Base-by-base conservation (phyloP, 2,888 invertebrate genomes). In the Teleogryllus oceanicus region DNA sequence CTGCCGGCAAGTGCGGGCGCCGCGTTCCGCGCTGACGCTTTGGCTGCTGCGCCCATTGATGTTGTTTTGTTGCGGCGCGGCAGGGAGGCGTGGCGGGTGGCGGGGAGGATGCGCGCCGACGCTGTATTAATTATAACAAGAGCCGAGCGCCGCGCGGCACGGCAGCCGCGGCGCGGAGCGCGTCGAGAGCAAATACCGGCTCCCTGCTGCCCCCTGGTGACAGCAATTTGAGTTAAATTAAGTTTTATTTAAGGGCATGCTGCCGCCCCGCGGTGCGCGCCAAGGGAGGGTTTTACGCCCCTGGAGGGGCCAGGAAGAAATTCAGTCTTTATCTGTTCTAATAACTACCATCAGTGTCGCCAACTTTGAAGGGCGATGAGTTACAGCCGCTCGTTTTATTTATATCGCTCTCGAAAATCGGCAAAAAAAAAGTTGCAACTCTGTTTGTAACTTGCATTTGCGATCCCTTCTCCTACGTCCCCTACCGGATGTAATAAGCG, bases 301-400 rank as follows among this genome's bases (percentile, higher is more conserved):
- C 8, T 37, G 37, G 37, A 8, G 37, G 37, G 37, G 13, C n/a
- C 62, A 13, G 62, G 16, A 62, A 62, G 62, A 62, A 62, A 62
- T 62, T 62, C n/a, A 18, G 16, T 62, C 62, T 62, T n/a, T 62
- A 62, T 62, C 62, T 18, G 62, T n/a, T n/a, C 62, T 62, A 62
- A 62, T 62, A 62, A 62, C 62, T 62, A n/a, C 62, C 62, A 62
- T 62, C 62, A 62, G 62, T 62, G 62, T 18, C 62, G 62, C 62
- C 62, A 13, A 62, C 62, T 62, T n/a, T n/a, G 62, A n/a, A 62
- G 62, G 62, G 62, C n/a, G 62, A 62, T n/a, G 16, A 16, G n/a
- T 62, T 62, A 62, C 13, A 62, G n/a, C n/a, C n/a, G 16, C n/a
- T 62, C 62, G 62, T 62, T 62, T 18, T 62, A 62, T n/a, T 62